Percentiles rank a stretch among this genome's conserved stretches.
Evolutionary conservation across 2,888 invertebrate species (phyloP).

Genomic region (Macrosoma leucophasiata): DNA sequence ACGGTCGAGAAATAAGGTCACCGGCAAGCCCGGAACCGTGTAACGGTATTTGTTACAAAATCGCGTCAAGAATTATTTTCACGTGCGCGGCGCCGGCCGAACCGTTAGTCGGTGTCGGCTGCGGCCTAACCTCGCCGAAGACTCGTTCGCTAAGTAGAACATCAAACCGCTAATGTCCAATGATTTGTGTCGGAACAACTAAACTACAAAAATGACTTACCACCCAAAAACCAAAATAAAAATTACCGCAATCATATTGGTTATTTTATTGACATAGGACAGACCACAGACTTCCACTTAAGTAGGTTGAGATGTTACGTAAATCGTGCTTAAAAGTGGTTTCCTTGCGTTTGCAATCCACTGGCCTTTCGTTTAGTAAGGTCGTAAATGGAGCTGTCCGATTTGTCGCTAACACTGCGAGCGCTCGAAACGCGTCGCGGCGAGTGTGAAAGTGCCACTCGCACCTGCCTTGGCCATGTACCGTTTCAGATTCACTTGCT

Average conservation of each 20-base stretch:
- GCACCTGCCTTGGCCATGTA: conserved; percentile 46
- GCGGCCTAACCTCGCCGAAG: conserved; percentile 42
- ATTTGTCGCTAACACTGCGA: conserved; percentile 28
- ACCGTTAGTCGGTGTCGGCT: conserved; percentile 61
- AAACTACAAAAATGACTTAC: conserved; percentile 6
- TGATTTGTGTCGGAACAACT: conserved; percentile 7
- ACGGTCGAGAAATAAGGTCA: conserved; percentile 68
- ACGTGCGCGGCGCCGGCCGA: conserved; percentile 55
- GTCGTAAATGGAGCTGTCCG: conserved; percentile 36
- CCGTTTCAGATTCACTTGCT: conserved; percentile 57
- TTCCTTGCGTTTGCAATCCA: conserved; percentile 33
- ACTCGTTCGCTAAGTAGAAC: conserved; percentile 52
- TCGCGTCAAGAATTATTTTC: conserved; percentile 74
- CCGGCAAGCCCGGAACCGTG: conserved; percentile 68
- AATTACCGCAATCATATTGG: conserved; percentile 1
- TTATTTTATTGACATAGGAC: conserved; percentile 2
- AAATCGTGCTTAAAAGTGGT: conserved; percentile 35
- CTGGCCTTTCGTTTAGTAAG: conserved; percentile 37
- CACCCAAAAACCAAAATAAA: background rate
- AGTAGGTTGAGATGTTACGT: conserved; percentile 30
- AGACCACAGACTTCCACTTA: too few relatives aligned
- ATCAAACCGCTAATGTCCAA: conserved; percentile 32
- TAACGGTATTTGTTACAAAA: conserved; percentile 74
- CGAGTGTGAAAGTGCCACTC: conserved; percentile 63
- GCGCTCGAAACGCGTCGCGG: conserved; percentile 21